A percentile compares a stretch with the other conserved stretches of the same genome.
Evolutionary conservation across 2,888 invertebrate species (phyloP).

Genomic region (Tortrix viridana): DNA sequence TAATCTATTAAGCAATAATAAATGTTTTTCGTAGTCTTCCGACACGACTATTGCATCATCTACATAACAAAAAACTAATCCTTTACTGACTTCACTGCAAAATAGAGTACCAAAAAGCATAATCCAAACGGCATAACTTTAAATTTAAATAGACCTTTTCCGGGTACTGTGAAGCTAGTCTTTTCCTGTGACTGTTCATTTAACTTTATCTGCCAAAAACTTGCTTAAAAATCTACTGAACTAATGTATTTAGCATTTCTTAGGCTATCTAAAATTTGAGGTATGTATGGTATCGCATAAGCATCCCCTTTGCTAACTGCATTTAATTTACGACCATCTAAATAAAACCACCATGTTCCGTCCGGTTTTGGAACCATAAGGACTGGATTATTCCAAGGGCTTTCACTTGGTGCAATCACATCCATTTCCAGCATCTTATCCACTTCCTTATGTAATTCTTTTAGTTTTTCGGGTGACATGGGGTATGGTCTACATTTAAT

Average conservation of each 20-base stretch:
- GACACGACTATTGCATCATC: constrained; percentile 39
- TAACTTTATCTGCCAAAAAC: constrained; percentile 17
- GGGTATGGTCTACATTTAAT: constrained; percentile 11
- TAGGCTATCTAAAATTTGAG: constrained; percentile 33
- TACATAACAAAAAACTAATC: constrained; percentile 34
- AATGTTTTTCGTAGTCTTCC: constrained; percentile 30
- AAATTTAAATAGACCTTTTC: constrained; percentile 37
- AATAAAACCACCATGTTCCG: constrained; percentile 33
- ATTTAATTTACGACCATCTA: constrained; percentile 28
- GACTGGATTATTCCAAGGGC: constrained; percentile 22
- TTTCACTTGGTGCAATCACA: constrained; percentile 5
- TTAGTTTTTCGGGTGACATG: constrained; percentile 1
- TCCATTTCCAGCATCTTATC: constrained; percentile 12
- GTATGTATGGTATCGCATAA: constrained; percentile 36
- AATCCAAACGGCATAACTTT: constrained; percentile 39
- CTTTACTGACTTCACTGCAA: constrained; percentile 2
- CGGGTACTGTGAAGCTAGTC: constrained; percentile 37
- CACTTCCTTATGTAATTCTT: constrained; percentile 11
- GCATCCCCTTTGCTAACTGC: constrained; percentile 20
- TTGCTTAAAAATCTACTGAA: constrained; percentile 23
- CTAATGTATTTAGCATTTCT: constrained; percentile 33
- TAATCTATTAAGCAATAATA: constrained; percentile 23
- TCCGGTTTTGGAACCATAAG: constrained; percentile 30
- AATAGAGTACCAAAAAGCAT: neutral
- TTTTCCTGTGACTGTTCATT: constrained; percentile 29